Evolutionary conservation across 2,888 invertebrate genomes (phyloP).

Genomic region (Drosophila macrospina): DNA sequence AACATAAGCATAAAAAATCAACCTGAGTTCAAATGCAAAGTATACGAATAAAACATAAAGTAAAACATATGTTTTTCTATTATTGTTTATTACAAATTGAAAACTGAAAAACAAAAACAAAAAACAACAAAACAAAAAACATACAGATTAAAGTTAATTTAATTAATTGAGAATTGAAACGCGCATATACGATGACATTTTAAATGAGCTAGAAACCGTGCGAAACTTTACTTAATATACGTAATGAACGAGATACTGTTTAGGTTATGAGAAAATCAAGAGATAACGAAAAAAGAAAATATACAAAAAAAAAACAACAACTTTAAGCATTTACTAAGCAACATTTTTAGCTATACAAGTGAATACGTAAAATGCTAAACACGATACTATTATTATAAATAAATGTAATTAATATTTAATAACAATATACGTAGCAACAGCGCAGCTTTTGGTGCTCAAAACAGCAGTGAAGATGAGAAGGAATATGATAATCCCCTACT

Average conservation of each 20-base stretch:
- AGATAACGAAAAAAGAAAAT: constrained; percentile 22
- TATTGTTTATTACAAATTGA: constrained; percentile 69
- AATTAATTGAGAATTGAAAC: constrained; percentile 73
- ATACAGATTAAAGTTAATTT: constrained; percentile 72
- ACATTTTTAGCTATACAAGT: constrained; percentile 54
- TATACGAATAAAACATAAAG: constrained; percentile 84
- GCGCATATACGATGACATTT: constrained; percentile 83
- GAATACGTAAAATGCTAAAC: constrained; percentile 60
- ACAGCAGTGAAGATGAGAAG: constrained; percentile 38
- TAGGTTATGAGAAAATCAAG: constrained; percentile 45
- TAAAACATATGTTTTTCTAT: constrained; percentile 66
- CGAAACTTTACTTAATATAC: constrained; percentile 65
- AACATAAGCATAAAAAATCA: constrained; percentile 70
- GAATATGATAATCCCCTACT: constrained; percentile 47
- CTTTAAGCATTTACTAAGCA: constrained; percentile 76
- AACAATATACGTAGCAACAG: constrained; percentile 54
- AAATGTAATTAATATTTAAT: constrained; percentile 55
- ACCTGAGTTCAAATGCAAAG: constrained; percentile 86
- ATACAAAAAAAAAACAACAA: constrained; percentile 52
- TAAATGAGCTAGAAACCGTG: constrained; percentile 74
- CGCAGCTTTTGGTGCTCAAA: constrained; percentile 72
- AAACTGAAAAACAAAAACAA: constrained; percentile 48
- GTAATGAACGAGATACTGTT: constrained; percentile 63
- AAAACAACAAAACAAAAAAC: constrained; percentile 40
- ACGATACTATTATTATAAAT: constrained; percentile 64